Conservation (phyloP, 2,113 vertebrate species). For the Sylvilagus bachmani region DNA sequence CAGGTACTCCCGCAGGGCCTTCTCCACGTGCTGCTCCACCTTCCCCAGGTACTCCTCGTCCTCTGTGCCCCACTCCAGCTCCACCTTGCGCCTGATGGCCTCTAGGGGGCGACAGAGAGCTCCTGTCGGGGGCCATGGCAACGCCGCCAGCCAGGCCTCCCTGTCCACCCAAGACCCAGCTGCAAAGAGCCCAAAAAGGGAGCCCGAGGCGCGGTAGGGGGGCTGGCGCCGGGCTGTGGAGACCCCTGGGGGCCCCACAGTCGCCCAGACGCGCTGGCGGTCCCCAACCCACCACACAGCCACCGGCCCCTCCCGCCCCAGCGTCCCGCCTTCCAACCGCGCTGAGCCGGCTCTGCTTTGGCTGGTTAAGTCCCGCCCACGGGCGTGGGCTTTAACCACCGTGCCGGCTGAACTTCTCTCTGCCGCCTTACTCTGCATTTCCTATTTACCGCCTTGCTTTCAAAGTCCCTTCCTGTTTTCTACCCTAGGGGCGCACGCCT, state of each 20-base stretch:
- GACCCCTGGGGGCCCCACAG: too few species aligned
- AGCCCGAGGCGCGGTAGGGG: not conserved
- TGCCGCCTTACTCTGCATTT: not conserved
- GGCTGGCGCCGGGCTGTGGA: not conserved
- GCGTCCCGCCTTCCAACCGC: not conserved
- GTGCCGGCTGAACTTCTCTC: not conserved
- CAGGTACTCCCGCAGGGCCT: slow-evolving; percentile 91
- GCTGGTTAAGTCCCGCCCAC: too few species aligned
- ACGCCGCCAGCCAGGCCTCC: too few species aligned
- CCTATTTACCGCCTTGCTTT: too few species aligned
- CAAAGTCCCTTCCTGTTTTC: not conserved
- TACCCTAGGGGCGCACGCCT: not conserved
- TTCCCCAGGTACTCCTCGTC: slow-evolving; percentile 95
- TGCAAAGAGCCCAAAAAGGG: not conserved
- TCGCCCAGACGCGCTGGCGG: not conserved
- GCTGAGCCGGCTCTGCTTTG: not conserved
- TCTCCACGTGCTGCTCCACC: slow-evolving; percentile 91
- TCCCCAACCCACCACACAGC: too few species aligned
- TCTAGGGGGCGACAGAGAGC: slow-evolving; percentile 84
- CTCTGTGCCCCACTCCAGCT: slow-evolving; percentile 97
- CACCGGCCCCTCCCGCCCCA: fast-evolving
- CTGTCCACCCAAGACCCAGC: not conserved
- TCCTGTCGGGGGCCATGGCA: too few species aligned
- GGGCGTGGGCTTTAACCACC: not conserved
- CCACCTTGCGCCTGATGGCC: slow-evolving; percentile 95